Percentiles rank a stretch among this genome's conserved stretches.
Evolutionary conservation across 2,888 invertebrate genomes (phyloP).

Genomic region (Diabrotica balteata): DNA sequence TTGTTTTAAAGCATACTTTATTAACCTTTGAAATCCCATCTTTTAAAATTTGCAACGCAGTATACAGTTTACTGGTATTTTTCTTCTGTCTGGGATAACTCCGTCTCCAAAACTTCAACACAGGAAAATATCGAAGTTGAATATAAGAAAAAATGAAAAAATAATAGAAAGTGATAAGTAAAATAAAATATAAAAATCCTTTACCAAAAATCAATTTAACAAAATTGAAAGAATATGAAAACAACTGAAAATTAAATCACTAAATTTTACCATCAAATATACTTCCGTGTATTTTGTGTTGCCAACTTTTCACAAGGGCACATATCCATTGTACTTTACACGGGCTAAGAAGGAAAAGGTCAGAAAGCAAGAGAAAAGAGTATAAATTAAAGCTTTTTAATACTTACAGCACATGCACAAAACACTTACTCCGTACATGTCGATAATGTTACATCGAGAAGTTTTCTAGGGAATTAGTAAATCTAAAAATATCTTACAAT

Average conservation of each 20-base stretch:
- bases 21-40: too few relatives aligned
- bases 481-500: constrained; percentile 53
- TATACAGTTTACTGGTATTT: too few relatives aligned
- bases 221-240: background rate
- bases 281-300: too few relatives aligned
- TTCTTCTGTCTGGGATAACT: too few relatives aligned
- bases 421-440: constrained; percentile 61
- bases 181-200: too few relatives aligned
- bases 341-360: constrained; percentile 11
- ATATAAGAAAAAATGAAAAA: background rate
- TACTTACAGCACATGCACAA: constrained; percentile 62
- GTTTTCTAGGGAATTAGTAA: constrained; percentile 52
- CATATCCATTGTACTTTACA: background rate
- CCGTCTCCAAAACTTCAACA: too few relatives aligned
- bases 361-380: constrained; percentile 38
- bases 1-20: too few relatives aligned
- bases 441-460: constrained; percentile 55
- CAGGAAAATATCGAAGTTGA: too few relatives aligned
- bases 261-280: background rate
- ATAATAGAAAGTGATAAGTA: background rate
- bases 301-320: too few relatives aligned
- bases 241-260: background rate
- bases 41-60: too few relatives aligned
- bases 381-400: constrained; percentile 50
- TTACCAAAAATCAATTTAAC: too few relatives aligned